Percentiles rank a stretch among this genome's conserved stretches.
These are phyloP conservation scores for Cassiopea andromeda DNA, from an alignment of 30 jellyfish, hydroid and myxozoan genomes.

Conservation along the genomic window DNA sequence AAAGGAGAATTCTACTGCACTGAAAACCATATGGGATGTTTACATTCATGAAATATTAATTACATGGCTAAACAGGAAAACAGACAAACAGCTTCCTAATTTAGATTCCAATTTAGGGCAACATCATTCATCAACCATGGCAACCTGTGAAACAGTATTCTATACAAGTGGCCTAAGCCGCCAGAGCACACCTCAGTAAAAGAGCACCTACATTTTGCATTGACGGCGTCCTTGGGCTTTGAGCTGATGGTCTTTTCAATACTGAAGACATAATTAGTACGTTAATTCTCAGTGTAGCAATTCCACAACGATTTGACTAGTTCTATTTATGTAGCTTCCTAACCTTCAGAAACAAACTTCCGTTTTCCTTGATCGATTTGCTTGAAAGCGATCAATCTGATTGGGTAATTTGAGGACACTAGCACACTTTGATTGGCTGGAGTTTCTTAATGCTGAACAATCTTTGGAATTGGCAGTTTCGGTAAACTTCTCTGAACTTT, in stretches of 20 bases:
- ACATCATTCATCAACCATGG: neutral
- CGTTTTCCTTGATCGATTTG: neutral
- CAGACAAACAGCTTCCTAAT: neutral
- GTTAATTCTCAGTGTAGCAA: neutral
- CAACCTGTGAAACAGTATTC: neutral
- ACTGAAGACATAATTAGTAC: slow-evolving; percentile 1
- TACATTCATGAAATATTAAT: neutral
- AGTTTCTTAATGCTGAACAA: no score
- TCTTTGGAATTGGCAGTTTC: no score
- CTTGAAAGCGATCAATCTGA: neutral
- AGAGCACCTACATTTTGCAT: slow-evolving; percentile 4
- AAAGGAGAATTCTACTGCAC: no score
- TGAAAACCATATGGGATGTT: neutral
- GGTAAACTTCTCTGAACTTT: no score
- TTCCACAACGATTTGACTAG: neutral
- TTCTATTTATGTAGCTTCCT: neutral
- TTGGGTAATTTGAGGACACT: neutral
- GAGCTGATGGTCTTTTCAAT: neutral
- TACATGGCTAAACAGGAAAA: neutral
- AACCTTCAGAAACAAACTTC: neutral
- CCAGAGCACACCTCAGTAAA: neutral
- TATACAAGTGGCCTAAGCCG: neutral
- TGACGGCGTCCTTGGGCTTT: slow-evolving; percentile 4
- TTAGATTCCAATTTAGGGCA: neutral
- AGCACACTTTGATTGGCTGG: neutral